Evolutionary conservation across 1,140 invertebrate species (phyloP).

Genomic region (Diachasma alloeum): DNA sequence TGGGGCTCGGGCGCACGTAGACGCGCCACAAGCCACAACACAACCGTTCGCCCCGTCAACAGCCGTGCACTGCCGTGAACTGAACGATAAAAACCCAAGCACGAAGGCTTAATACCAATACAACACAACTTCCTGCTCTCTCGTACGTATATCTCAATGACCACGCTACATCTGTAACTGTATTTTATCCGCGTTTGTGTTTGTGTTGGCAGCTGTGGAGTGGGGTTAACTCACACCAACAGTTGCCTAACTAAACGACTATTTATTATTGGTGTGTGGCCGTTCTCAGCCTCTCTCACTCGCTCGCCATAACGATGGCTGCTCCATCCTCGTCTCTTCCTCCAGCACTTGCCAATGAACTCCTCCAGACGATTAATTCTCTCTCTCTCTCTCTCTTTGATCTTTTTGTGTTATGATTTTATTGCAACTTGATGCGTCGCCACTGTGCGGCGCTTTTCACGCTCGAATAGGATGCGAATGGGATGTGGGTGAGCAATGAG

Average conservation of each 20-base stretch:
- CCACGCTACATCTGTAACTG: neutral
- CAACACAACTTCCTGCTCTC: neutral
- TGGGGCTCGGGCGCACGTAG: neutral
- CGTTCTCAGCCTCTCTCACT: neutral
- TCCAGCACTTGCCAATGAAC: neutral
- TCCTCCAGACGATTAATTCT: neutral
- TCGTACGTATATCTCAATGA: neutral
- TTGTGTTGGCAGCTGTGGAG: neutral
- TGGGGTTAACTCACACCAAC: neutral
- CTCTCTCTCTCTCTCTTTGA: neutral
- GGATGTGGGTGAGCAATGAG: neutral
- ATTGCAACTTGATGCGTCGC: neutral
- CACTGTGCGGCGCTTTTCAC: neutral
- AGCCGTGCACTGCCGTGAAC: neutral
- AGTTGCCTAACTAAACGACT: neutral
- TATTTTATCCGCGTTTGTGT: neutral
- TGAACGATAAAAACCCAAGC: neutral
- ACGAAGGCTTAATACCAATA: neutral
- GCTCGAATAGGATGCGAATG: neutral
- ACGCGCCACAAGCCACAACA: constrained; percentile 18
- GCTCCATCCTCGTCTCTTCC: no score
- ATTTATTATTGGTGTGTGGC: neutral
- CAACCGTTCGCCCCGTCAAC: neutral
- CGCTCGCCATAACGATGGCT: neutral
- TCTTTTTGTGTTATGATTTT: neutral